Base-by-base conservation (phyloP, 2,797 vertebrate genomes). In the Alectoris magna region DNA sequence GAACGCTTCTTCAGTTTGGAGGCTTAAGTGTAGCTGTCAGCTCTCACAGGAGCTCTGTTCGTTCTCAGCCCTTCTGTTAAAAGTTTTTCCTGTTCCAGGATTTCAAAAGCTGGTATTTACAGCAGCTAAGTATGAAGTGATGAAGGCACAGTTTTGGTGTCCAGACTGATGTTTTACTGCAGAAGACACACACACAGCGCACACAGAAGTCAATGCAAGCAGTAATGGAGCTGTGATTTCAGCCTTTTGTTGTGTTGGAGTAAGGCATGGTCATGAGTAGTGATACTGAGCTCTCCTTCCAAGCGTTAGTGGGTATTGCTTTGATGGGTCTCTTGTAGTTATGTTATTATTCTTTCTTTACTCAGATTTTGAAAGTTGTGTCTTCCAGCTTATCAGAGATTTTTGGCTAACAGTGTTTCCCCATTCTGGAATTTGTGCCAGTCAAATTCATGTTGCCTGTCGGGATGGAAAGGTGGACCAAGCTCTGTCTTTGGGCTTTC, bases 401-500 rank as follows among this genome's bases (percentile, higher is more conserved):
- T 41, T 66, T 84, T 59, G 82, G 39, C 73, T 90, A 66, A 26
- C 4, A 0, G 14, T 51, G 1, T 62, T 78, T 69, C 10, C 58
- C 62, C 58, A 24, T 73, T 51, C 78, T 88, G 84, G 43, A 53
- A 17, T 94, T 29, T 41, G 51, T 75, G 80, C 26, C 69, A 98
- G 97, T 88, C 98, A 98, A 90, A 97, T 98, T 18, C 97, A 87
- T 24, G n/a, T 97, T 68, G 95, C 98, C 51, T 96, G 97, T 88
- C 96, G 95, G 80, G 98, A 90, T 51, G 97, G 97, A 67, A 98
- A 97, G 95, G 97, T 97, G 67, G 98, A 97, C 49, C 96, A 98
- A 85, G 97, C 96, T 1, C 97, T 98, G 93, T 98, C 98, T 69
- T 84, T 97, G 77, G 97, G 96, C 44, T 98, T 98, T 90, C 97